These are phyloP conservation scores for Lagorchestes hirsutus DNA, from an alignment of 2,797 vertebrate species.

Conservation along the genomic window DNA sequence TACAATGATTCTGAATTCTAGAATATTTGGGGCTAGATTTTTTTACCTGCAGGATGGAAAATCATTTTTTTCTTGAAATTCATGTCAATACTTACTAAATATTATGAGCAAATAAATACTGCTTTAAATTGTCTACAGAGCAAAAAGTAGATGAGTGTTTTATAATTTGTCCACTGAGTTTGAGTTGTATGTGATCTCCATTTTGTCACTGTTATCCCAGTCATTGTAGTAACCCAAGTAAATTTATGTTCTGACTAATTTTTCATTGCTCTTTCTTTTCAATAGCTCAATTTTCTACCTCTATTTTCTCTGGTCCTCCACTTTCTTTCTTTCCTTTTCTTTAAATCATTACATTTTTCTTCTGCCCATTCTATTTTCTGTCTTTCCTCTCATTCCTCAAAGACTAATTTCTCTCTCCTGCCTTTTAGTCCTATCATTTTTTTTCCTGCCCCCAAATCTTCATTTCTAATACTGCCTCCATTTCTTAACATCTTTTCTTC, in stretches of 20 bases:
- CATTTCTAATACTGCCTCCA: constrained; percentile 79
- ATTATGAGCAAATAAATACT: neutral
- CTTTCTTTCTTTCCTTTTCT: neutral
- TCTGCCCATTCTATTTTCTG: constrained; percentile 1
- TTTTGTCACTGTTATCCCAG: neutral
- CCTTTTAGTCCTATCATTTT: constrained; percentile 39
- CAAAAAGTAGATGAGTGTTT: neutral
- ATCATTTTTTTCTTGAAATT: neutral
- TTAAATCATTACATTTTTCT: neutral
- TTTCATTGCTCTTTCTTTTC: neutral
- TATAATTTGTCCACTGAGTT: neutral
- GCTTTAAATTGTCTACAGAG: neutral
- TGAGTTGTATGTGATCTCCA: neutral
- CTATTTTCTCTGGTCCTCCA: constrained; percentile 18
- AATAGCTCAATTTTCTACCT: neutral
- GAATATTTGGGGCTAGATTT: neutral
- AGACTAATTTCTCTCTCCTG: constrained; percentile 62
- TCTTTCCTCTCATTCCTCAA: constrained; percentile 38
- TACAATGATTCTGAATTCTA: neutral
- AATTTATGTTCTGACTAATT: constrained; percentile 9
- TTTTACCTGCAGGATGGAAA: neutral
- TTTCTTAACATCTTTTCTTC: constrained; percentile 75
- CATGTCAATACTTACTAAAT: neutral
- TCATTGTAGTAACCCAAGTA: too few species aligned
- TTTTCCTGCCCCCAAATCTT: constrained; percentile 55